phyloP scores from a whole-genome alignment of 2,888 invertebrate genomes.

The Steromphala cineraria region DNA sequence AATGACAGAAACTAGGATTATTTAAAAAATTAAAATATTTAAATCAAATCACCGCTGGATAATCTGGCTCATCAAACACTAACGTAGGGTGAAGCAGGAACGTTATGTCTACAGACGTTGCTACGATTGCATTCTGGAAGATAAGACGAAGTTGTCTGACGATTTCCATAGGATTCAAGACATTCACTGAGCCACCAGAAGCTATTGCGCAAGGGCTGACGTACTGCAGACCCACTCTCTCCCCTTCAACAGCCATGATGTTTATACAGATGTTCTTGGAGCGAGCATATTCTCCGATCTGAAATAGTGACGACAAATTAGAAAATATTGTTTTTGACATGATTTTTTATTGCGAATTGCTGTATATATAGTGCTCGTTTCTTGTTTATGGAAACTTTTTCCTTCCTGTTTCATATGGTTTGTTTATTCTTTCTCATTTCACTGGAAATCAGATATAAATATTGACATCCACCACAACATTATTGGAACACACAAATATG shows the following conservation, averaged over 20 bases:
- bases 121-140: constrained; percentile 66
- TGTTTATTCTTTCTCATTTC: too few species aligned
- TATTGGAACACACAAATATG: too few species aligned
- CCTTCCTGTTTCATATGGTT: too few species aligned
- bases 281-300: constrained; percentile 67
- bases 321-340: too few species aligned
- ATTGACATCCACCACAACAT: too few species aligned
- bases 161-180: constrained; percentile 67
- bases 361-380: too few species aligned
- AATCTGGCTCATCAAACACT: constrained; percentile 58
- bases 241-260: constrained; percentile 64
- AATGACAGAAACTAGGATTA: too few species aligned
- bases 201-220: constrained; percentile 57
- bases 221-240: constrained; percentile 49
- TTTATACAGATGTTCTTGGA: constrained; percentile 61
- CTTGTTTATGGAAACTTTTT: too few species aligned
- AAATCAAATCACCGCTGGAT: constrained; percentile 55
- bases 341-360: too few species aligned
- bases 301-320: constrained; percentile 22
- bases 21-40: too few species aligned
- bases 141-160: constrained; percentile 66
- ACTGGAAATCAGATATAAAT: too few species aligned
- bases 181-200: constrained; percentile 64
- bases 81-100: constrained; percentile 62
- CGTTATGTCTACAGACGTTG: constrained; percentile 61